Evolutionary conservation across 2,797 vertebrate species (phyloP).

Genomic region (Periparus ater): DNA sequence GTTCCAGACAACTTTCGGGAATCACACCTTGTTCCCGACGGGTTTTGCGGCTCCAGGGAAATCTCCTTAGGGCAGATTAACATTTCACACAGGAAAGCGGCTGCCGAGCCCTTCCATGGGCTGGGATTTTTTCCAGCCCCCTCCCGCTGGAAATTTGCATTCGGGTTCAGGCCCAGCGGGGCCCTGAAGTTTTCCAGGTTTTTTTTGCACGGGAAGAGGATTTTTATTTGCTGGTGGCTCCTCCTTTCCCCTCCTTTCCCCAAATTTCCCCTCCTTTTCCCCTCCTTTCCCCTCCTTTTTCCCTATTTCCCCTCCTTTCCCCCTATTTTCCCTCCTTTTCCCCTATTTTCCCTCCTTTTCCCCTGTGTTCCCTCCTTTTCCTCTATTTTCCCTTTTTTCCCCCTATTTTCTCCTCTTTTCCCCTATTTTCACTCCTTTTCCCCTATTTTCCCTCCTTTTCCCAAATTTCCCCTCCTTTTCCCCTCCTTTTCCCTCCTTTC

Average conservation of each 20-base stretch:
- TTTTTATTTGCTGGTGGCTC: neutral
- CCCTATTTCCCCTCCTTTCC: neutral
- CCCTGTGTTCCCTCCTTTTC: neutral
- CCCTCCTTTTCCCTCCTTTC: too few species aligned
- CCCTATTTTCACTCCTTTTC: neutral
- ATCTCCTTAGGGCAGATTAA: constrained; percentile 60
- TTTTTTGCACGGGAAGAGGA: neutral
- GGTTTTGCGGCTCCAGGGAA: neutral
- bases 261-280: fast-evolving
- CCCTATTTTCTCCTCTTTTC: too few species aligned
- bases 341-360: neutral
- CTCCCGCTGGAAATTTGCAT: neutral
- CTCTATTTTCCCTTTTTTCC: neutral
- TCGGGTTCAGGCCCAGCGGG: neutral
- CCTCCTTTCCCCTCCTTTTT: too few species aligned
- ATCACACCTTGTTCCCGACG: neutral
- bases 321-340: too few species aligned
- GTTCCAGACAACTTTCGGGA: neutral
- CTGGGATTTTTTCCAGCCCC: neutral
- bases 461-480: neutral
- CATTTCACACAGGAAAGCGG: neutral
- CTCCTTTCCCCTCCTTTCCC: neutral
- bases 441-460: too few species aligned
- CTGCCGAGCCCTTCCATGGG: neutral
- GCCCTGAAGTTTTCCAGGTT: neutral